These are phyloP conservation scores for Meta bourneti DNA, from an alignment of 2,888 invertebrate species.

Conservation along the genomic window DNA sequence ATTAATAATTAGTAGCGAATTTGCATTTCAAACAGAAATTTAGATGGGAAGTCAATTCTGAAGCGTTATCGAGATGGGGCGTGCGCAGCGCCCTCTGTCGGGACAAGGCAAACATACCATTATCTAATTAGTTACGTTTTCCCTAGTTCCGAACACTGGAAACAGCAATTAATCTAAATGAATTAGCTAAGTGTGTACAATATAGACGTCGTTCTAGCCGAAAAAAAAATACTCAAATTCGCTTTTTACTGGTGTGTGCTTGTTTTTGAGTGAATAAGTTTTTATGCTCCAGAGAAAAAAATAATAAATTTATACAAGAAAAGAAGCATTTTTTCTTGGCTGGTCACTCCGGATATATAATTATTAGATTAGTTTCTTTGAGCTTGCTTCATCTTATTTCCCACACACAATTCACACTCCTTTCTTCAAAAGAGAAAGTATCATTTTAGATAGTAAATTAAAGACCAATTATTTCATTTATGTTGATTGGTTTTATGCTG, in stretches of 20 bases:
- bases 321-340: background rate
- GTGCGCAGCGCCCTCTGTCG: background rate
- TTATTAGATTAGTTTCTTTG: background rate
- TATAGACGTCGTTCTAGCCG: background rate
- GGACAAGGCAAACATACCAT: conserved; percentile 18
- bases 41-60: conserved; percentile 2
- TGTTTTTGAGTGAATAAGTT: background rate
- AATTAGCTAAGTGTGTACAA: background rate
- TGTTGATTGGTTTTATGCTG: too few relatives aligned
- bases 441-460: too few relatives aligned
- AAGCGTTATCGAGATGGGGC: background rate
- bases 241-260: background rate
- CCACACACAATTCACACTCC: background rate
- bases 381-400: background rate
- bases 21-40: conserved; percentile 22
- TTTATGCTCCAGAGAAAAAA: background rate
- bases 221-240: background rate
- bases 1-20: conserved; percentile 24
- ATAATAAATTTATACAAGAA: background rate
- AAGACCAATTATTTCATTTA: too few relatives aligned
- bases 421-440: background rate
- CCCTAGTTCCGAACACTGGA: background rate
- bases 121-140: conserved; percentile 30
- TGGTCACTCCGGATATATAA: background rate
- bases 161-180: conserved; percentile 38